Evolutionary conservation across 1,140 invertebrate species (phyloP), one percentile per base, ranked within the genome.

Genomic region (Drosophila santomea): DNA sequence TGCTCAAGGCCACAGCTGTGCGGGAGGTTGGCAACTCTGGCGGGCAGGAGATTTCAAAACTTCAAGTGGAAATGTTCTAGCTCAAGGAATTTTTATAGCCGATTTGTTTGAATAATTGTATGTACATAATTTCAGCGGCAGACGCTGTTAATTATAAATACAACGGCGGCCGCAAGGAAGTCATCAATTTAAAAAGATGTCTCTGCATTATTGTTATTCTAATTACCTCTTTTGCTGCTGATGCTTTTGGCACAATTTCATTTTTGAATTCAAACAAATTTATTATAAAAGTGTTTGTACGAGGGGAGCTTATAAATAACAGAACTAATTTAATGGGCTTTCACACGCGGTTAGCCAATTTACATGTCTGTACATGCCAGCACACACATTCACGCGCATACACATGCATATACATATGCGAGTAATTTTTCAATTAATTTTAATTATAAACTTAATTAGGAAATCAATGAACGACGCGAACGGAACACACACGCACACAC

Each of bases 381-480:
- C 47, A 28, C 43, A 25, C 62, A 41, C 56, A 58, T 48, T 54
- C 73, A 72, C 47, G 28, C 32, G 25, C 55, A 41, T 62, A 54
- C 48, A 62, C 73, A 75, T 83, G 83, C 58, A 66, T 80, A 83
- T 91, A 61, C 51, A 62, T 78, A 75, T 80, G 83, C 61, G 71
- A 83, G 86, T 91, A 92, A 92, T 91, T 91, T 91, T 92, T 92
- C 90, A 92, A 92, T 92, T 92, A 91, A 92, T 92, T 91, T 92
- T 92, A 91, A 92, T 92, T 92, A 92, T 92, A 92, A 92, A 92
- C 91, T 92, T 92, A 92, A 92, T 92, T 92, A 92, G 91, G 91
- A 92, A 91, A 91, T 88, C 88, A 91, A 88, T 80, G 86, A 90
- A 86, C 86, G 63, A 72, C 77, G 80, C 69, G 60, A 81, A 81